Base-by-base conservation (phyloP, 2,113 vertebrate species). In the Crotalus viridis region DNA sequence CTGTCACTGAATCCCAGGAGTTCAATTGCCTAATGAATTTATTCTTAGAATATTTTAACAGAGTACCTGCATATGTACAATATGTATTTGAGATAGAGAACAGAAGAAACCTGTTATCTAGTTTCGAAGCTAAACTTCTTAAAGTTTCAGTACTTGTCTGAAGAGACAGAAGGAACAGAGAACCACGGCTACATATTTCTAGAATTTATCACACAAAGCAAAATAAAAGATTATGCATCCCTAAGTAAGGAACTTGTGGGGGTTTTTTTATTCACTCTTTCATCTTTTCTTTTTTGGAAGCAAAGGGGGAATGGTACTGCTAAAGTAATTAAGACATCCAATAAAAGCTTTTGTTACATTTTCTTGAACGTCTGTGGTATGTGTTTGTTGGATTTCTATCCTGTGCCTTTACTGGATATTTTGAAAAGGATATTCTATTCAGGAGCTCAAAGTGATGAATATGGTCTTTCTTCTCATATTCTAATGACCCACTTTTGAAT, bases 231-330 rank as follows among this genome's bases (percentile, higher is more conserved):
- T 74, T 54, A 12, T 28, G 0, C 7, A 56, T 43, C 33, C 1
- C 0, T 51, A 93, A 81, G 22, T 64, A 56, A 54, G 88, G 46
- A 26, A 8, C 39, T 39, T 43, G 92, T 48, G 59, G 15, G 9
- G 10, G 2, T 52, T 33, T 33, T 5, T 2, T 0, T 7, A 2
- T 13, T 19, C 0, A 4, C 24, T 54, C 39, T 24, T 4, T 69
- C 56, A 48, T 91, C 7, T 91, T 52, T 48, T 74, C 0, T 26
- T 61, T 10, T 0, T 7, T 8, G 0, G 0, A 64, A 24, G 5
- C 8, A 3, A 0, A 0, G 0, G 5, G 10, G 10, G 26, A 33
- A 1, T 3, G 0, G 15, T 17, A 74, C 88, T 0, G 48, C 19
- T 57, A 48, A 33, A 0, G 0, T 90, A 21, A 0, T 88, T 51